Conservation (phyloP, 1,140 invertebrate genomes). For the Dendrolimus punctatus region DNA sequence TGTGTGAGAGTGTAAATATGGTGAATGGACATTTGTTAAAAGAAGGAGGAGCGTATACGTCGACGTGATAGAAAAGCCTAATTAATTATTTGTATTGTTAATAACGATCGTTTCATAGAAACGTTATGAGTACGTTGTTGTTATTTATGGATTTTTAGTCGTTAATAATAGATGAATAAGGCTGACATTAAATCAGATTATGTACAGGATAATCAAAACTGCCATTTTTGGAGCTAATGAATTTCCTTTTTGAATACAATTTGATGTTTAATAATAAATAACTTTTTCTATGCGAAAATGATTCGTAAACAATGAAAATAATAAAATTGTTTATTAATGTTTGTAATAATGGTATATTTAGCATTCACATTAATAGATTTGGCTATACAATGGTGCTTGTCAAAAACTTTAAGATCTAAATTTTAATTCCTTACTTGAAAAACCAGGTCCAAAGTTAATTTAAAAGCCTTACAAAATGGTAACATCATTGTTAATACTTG, state of each 20-base stretch:
- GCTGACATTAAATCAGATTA: slow-evolving; percentile 57
- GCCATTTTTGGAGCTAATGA: slow-evolving; percentile 19
- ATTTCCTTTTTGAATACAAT: slow-evolving; percentile 19
- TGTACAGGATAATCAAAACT: slow-evolving; percentile 36
- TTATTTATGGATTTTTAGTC: slow-evolving; percentile 65
- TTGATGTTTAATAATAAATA: slow-evolving; percentile 17
- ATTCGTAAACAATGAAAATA: background rate
- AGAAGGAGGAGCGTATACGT: slow-evolving; percentile 57
- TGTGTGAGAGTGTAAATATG: slow-evolving; percentile 35
- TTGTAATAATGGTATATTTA: background rate
- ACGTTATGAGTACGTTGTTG: slow-evolving; percentile 59
- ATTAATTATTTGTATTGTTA: slow-evolving; percentile 59
- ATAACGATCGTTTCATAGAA: slow-evolving; percentile 64
- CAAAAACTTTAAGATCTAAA: no score
- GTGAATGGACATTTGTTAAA: slow-evolving; percentile 25
- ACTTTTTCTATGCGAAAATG: slow-evolving; percentile 18
- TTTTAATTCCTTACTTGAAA: no score
- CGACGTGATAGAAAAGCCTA: slow-evolving; percentile 66
- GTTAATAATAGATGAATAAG: slow-evolving; percentile 60
- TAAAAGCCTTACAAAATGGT: background rate
- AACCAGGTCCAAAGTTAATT: no score
- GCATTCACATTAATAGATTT: no score
- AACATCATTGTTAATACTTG: slow-evolving; percentile 55
- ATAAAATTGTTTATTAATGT: background rate
- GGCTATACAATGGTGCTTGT: background rate